These are phyloP conservation scores for Crenichthys baileyi DNA, from an alignment of 2,797 vertebrate genomes.

Conservation along the genomic window DNA sequence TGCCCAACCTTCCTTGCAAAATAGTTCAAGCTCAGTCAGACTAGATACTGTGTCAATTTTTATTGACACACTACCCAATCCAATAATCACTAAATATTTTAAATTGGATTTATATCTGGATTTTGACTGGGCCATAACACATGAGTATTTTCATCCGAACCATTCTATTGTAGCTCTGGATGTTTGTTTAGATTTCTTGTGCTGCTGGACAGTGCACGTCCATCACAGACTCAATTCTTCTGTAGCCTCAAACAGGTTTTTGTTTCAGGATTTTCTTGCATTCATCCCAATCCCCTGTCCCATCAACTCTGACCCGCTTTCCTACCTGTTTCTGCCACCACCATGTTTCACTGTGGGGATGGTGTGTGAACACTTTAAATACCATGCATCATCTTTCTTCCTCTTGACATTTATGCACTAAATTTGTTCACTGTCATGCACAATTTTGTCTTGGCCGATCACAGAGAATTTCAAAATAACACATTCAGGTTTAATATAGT, in stretches of 20 bases:
- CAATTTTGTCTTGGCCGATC: too few relatives aligned
- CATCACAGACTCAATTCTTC: background rate
- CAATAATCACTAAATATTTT: background rate
- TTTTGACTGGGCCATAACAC: background rate
- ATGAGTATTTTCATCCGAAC: too few relatives aligned
- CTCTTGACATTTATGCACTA: too few relatives aligned
- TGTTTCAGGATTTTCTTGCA: too few relatives aligned
- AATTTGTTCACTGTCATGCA: too few relatives aligned
- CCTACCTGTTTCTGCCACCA: too few relatives aligned
- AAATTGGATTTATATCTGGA: background rate
- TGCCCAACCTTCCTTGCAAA: background rate
- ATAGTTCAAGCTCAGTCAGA: background rate
- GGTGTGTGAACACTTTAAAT: too few relatives aligned
- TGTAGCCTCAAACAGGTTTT: background rate
- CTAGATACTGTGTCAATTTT: background rate
- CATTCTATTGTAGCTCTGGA: background rate
- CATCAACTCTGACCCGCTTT: too few relatives aligned
- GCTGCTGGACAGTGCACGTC: background rate
- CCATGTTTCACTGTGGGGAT: too few relatives aligned
- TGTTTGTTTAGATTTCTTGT: background rate
- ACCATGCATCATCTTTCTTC: too few relatives aligned
- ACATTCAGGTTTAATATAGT: too few relatives aligned
- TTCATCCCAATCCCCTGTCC: background rate
- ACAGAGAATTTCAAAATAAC: too few relatives aligned
- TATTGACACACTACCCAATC: background rate